Evolutionary conservation across 2,888 invertebrate genomes (phyloP).

Genomic region (Mimas tiliae): DNA sequence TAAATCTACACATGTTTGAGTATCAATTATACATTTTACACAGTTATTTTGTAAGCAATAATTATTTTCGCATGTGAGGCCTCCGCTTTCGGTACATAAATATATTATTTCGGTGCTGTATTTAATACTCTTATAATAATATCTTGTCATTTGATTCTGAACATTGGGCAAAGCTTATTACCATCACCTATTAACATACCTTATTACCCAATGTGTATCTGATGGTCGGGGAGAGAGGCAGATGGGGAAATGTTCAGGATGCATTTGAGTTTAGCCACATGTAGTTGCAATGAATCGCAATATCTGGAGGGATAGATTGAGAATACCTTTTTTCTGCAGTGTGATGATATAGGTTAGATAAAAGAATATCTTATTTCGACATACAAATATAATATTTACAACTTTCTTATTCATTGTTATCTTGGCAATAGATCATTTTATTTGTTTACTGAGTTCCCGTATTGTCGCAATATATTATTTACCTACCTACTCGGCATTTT

Average conservation of each 20-base stretch:
- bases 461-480: conserved; percentile 2
- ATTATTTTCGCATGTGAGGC: neutral
- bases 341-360: too few relatives aligned
- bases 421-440: neutral
- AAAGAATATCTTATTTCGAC: neutral
- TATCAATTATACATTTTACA: neutral
- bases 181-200: too few relatives aligned
- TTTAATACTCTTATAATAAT: too few relatives aligned
- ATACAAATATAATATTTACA: neutral
- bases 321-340: too few relatives aligned
- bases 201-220: too few relatives aligned
- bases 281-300: too few relatives aligned
- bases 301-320: too few relatives aligned
- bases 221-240: too few relatives aligned
- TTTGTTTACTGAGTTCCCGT: conserved; percentile 9
- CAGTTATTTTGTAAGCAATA: neutral
- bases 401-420: neutral
- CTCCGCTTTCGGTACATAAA: neutral
- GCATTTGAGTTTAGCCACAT: too few relatives aligned
- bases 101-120: neutral
- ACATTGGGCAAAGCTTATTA: too few relatives aligned
- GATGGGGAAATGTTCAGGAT: too few relatives aligned
- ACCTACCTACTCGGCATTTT: neutral
- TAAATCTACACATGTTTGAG: neutral
- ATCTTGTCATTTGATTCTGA: too few relatives aligned